Conservation (phyloP, 2,797 vertebrate species). For the Pipistrellus kuhlii region DNA sequence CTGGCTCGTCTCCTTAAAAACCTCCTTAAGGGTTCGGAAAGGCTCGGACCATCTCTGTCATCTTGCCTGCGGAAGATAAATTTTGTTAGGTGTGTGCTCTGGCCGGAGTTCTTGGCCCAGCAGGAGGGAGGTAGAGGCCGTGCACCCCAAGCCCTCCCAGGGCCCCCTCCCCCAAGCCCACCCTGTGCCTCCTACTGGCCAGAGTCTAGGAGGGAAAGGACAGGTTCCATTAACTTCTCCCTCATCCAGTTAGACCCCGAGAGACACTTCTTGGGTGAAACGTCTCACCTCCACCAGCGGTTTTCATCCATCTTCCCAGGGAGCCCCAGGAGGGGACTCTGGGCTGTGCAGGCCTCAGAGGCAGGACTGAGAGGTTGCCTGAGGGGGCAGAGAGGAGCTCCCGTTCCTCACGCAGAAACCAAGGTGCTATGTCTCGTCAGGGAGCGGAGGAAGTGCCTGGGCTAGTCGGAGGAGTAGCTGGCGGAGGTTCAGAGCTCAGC, state of each 20-base stretch:
- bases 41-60: neutral
- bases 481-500: slow-evolving; percentile 17
- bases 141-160: neutral
- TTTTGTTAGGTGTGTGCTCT: neutral
- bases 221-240: neutral
- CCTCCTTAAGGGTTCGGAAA: slow-evolving; percentile 30
- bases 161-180: neutral
- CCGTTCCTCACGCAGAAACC: slow-evolving; percentile 47
- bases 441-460: slow-evolving; percentile 46
- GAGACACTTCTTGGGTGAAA: neutral
- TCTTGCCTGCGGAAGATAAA: neutral
- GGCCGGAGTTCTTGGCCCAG: neutral
- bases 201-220: neutral
- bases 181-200: neutral
- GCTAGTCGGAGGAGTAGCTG: slow-evolving; percentile 58
- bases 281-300: neutral
- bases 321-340: neutral
- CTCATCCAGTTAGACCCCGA: neutral
- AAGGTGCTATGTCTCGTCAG: slow-evolving; percentile 66
- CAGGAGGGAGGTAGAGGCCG: neutral
- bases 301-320: neutral
- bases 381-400: neutral
- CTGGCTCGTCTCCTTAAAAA: slow-evolving; percentile 36
- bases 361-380: neutral
- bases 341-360: neutral